A percentile compares a stretch with the other conserved stretches of the same genome.
Evolutionary conservation across 2,113 vertebrate species (phyloP).

Genomic region (Cryptotis parvus): DNA sequence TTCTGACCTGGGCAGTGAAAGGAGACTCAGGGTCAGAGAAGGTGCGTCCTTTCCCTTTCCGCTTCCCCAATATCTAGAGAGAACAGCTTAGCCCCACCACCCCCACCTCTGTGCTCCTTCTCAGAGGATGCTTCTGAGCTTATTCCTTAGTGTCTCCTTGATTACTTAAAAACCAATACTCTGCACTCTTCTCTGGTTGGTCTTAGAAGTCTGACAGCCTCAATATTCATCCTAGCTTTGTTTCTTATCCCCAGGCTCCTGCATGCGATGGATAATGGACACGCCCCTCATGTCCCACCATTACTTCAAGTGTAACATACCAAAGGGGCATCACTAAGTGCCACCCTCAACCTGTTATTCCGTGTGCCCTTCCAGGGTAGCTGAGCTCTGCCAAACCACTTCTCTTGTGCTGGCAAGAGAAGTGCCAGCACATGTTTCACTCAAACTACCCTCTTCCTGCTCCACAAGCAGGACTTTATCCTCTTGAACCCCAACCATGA

Average conservation of each 20-base stretch:
- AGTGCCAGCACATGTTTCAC: no score
- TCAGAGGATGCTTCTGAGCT: no score
- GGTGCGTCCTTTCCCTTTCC: neutral
- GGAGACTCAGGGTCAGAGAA: neutral
- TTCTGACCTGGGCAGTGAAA: neutral
- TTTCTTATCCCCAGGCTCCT: neutral
- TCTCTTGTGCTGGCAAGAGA: rapidly evolving
- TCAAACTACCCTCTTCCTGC: neutral
- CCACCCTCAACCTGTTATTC: neutral
- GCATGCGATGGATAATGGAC: rapidly evolving
- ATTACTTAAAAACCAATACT: no score
- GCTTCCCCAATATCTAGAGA: neutral
- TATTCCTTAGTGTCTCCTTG: no score
- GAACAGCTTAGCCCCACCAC: no score
- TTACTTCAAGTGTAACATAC: neutral
- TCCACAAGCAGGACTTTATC: neutral
- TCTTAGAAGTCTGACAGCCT: neutral
- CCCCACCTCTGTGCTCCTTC: no score
- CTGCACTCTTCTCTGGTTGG: neutral
- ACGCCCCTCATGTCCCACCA: neutral
- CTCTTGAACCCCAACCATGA: neutral
- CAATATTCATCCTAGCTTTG: neutral
- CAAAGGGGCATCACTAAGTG: neutral
- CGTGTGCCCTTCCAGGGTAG: neutral
- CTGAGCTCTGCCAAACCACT: neutral